phyloP scores from a whole-genome alignment of 35 echinoderm and acorn worm genomes.

The Apostichopus californicus region DNA sequence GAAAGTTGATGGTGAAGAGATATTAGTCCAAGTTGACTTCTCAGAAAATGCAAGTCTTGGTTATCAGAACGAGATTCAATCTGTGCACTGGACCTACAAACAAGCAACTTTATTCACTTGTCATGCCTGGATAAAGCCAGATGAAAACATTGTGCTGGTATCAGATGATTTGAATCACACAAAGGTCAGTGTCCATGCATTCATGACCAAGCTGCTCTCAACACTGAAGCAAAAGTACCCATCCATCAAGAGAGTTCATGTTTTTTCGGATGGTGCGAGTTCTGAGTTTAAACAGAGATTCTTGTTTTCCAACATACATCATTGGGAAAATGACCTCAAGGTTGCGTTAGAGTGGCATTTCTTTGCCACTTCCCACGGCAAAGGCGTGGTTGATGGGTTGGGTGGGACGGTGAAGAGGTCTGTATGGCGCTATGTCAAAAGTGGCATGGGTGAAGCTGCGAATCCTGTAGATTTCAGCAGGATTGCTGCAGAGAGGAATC shows the following conservation, averaged over 20 bases:
- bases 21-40: slow-evolving; percentile 24
- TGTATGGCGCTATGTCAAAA: background rate
- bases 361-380: slow-evolving; percentile 11
- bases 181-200: slow-evolving; percentile 37
- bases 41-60: background rate
- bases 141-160: slow-evolving; percentile 3
- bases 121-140: background rate
- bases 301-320: slow-evolving; percentile 9
- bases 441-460: slow-evolving; percentile 5
- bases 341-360: background rate
- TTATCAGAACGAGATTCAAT: slow-evolving; percentile 6
- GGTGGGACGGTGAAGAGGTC: background rate
- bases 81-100: background rate
- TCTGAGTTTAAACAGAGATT: slow-evolving; percentile 45
- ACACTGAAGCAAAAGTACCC: slow-evolving; percentile 13
- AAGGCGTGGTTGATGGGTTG: background rate
- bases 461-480: background rate
- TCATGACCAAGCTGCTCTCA: background rate
- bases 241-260: background rate
- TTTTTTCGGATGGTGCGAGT: slow-evolving; percentile 56
- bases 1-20: background rate
- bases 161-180: slow-evolving; percentile 16
- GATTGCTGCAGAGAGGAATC: background rate
- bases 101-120: background rate
- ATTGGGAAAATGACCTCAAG: background rate